Conservation (phyloP, 2,888 invertebrate genomes). For the Nycteola revayana region DNA sequence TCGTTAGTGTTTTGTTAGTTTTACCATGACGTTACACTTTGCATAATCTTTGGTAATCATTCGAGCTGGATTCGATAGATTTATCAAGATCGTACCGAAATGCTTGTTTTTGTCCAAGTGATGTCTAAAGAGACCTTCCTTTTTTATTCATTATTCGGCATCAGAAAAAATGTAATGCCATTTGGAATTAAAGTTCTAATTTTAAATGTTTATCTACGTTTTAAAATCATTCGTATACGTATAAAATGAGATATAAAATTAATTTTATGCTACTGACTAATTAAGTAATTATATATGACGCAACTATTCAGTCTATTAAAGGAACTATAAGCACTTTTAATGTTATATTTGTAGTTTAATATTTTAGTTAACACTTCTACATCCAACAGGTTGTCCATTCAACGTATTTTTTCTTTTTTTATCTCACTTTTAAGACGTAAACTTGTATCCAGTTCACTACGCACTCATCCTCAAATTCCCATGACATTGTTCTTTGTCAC, state of each 20-base stretch:
- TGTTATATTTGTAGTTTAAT: too few relatives aligned
- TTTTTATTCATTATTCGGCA: too few relatives aligned
- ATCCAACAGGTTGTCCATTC: slow-evolving; percentile 2
- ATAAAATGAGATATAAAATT: background rate
- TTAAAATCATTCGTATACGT: too few relatives aligned
- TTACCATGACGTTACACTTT: slow-evolving; percentile 7
- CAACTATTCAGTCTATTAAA: background rate
- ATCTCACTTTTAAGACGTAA: slow-evolving; percentile 9
- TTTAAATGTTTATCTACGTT: too few relatives aligned
- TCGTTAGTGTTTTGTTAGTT: too few relatives aligned
- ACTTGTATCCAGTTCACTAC: slow-evolving; percentile 20
- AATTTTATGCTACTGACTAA: background rate
- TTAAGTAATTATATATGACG: background rate
- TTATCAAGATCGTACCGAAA: too few relatives aligned
- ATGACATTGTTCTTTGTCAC: slow-evolving; percentile 37
- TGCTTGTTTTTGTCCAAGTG: slow-evolving; percentile 19
- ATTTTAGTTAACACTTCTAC: slow-evolving; percentile 3
- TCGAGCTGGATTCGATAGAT: slow-evolving; percentile 4
- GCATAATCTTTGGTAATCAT: slow-evolving; percentile 23
- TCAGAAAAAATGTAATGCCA: too few relatives aligned
- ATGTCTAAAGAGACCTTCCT: background rate
- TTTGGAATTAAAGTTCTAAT: too few relatives aligned
- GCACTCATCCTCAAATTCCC: slow-evolving; percentile 36
- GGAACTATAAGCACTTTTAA: background rate
- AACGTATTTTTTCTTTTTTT: slow-evolving; percentile 1